Evolutionary conservation across 37 sponge, comb jelly and placozoan species (phyloP).

Genomic region (Ephydatia muelleri): DNA sequence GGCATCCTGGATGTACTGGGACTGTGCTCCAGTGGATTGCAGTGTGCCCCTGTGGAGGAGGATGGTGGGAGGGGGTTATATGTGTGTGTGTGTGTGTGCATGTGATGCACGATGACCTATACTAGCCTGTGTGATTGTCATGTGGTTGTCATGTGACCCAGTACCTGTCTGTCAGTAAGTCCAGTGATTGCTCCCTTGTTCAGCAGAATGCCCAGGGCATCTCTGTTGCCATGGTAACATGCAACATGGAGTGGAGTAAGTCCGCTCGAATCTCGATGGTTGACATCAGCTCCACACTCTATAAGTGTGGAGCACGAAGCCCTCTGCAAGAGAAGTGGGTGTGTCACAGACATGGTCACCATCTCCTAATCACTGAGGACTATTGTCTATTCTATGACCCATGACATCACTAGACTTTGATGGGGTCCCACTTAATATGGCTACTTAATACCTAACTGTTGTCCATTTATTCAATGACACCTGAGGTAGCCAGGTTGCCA

Average conservation of each 20-base stretch:
- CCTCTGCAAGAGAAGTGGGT: not conserved
- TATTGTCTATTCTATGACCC: too few species aligned
- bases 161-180: constrained; percentile 47
- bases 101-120: not conserved
- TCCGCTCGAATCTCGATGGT: constrained; percentile 55
- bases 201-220: constrained; percentile 40
- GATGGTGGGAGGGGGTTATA: not conserved
- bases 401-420: too few species aligned
- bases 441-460: too few species aligned
- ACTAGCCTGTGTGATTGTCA: not conserved
- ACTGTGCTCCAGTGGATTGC: constrained; percentile 65
- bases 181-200: constrained; percentile 35
- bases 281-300: constrained; percentile 50
- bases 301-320: constrained; percentile 55
- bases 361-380: too few species aligned
- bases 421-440: too few species aligned
- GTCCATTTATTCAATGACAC: too few species aligned
- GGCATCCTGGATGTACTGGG: constrained; percentile 32
- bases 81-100: not conserved
- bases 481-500: too few species aligned
- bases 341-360: not conserved
- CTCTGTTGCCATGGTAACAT: constrained; percentile 65
- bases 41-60: constrained; percentile 42
- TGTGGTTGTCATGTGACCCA: not conserved
- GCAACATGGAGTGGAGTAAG: constrained; percentile 78